Conservation (phyloP, 2,113 vertebrate species). For the Eubucco bourcierii region DNA sequence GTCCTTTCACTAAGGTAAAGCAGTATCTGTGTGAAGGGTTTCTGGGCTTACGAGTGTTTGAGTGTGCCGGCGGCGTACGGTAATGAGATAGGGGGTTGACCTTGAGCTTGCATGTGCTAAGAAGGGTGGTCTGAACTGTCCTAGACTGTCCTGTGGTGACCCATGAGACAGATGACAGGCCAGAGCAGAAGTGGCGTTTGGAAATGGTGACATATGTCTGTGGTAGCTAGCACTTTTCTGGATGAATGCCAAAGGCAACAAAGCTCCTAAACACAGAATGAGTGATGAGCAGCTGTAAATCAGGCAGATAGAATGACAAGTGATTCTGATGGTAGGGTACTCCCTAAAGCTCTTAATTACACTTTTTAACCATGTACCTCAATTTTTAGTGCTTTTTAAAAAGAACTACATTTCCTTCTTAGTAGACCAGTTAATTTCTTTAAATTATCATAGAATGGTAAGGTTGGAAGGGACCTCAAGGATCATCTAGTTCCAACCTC, state of each 20-base stretch:
- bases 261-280: background rate
- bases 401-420: background rate
- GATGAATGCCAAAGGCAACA: background rate
- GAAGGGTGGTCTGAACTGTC: background rate
- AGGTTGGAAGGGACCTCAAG: too few relatives aligned
- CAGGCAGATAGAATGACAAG: background rate
- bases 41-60: background rate
- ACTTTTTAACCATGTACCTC: background rate
- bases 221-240: background rate
- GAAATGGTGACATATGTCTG: background rate
- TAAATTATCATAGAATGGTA: background rate
- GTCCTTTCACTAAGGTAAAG: rapidly evolving
- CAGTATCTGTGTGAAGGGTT: rapidly evolving
- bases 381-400: background rate
- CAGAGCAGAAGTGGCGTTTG: background rate
- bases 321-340: background rate
- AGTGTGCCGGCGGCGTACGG: rapidly evolving
- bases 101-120: background rate
- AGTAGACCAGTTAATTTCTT: background rate
- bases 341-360: background rate
- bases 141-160: background rate
- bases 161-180: background rate
- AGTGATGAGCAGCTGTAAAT: background rate
- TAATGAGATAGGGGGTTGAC: background rate
- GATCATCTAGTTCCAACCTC: too few relatives aligned